Base-by-base conservation (phyloP, 1,140 invertebrate species). In the Ips nitidus region DNA sequence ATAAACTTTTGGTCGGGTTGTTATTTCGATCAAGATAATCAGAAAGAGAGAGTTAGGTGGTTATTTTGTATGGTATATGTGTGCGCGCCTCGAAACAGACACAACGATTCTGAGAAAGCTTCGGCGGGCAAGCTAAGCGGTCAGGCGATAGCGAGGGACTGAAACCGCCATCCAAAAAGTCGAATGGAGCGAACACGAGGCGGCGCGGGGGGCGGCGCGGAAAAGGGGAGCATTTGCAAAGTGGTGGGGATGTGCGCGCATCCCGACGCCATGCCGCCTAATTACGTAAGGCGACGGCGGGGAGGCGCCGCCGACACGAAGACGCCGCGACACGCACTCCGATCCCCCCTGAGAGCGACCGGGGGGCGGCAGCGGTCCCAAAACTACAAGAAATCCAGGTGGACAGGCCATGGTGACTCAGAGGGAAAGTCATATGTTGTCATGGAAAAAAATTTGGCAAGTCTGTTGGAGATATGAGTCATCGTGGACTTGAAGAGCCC, bases 111-210 rank as follows among this genome's bases (percentile, higher is more conserved):
- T 75, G 77, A 79, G 70, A 76, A 79, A 79, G 78, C 78, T 77
- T 78, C 78, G 79, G 79, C 79, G 78, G 78, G 77, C 79, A 80
- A 80, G 79, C 79, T 79, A 80, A 80, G 79, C 79, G 79, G 75
- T 79, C 79, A 79, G 79, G 79, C 79, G 76, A 78, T 79, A 80
- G 79, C 79, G 74, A 79, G 79, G 79, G 78, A 80, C 79, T 80
- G 79, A 22, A 42, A 50, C 71, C 71, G 75, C 74, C 72, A 72
- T 22, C 22, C 22, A 22, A 47, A 65, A 69, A 70, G 71, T 69
- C 71, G 63, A 71, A 66, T 60, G 69, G 45, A 70, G 67, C 22
- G 22, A 22, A 22, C 42, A 62, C 68, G 66, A 67, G 72, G 58
- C 22, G 40, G 52, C 40, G 56, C 53, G 69, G 42, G 53, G 58